Conservation (phyloP, 1,140 invertebrate genomes). For the Campoletis sonorensis region DNA sequence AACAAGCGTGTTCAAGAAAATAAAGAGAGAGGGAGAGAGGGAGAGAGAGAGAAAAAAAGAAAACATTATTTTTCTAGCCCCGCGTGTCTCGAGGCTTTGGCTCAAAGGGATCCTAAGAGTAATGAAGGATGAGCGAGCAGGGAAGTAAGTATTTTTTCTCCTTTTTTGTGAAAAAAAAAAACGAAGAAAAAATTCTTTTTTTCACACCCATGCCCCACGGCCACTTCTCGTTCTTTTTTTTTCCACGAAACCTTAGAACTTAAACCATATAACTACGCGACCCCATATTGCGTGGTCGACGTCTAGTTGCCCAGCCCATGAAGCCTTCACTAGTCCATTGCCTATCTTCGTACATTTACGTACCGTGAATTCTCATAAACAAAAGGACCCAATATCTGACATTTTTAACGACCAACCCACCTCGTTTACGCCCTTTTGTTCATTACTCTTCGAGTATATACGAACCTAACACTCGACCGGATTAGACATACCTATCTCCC, state of each 20-base stretch:
- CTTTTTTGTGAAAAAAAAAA: neutral
- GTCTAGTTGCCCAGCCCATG: conserved; percentile 19
- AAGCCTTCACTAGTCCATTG: conserved; percentile 12
- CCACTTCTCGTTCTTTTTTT: conserved; percentile 21
- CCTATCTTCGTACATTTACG: neutral
- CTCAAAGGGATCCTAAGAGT: conserved; percentile 25
- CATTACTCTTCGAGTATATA: neutral
- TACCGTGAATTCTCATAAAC: neutral
- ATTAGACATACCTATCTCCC: conserved; percentile 27
- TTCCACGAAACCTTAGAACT: conserved; percentile 25
- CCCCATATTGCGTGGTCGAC: conserved; percentile 40
- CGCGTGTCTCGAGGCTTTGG: neutral
- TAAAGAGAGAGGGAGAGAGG: too few species aligned
- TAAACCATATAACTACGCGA: conserved; percentile 32
- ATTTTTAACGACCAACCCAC: neutral
- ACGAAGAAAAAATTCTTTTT: conserved; percentile 21
- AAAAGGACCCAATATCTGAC: neutral
- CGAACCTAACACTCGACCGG: neutral
- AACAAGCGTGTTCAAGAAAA: conserved; percentile 24
- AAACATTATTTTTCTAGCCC: conserved; percentile 4
- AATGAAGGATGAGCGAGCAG: conserved; percentile 24
- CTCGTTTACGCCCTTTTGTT: neutral
- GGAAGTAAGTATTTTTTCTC: conserved; percentile 37
- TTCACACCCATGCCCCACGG: conserved; percentile 27
- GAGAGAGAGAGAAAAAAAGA: conserved; percentile 1